Evolutionary conservation across 2,113 vertebrate species (phyloP).

Genomic region (Eulemur macaco): DNA sequence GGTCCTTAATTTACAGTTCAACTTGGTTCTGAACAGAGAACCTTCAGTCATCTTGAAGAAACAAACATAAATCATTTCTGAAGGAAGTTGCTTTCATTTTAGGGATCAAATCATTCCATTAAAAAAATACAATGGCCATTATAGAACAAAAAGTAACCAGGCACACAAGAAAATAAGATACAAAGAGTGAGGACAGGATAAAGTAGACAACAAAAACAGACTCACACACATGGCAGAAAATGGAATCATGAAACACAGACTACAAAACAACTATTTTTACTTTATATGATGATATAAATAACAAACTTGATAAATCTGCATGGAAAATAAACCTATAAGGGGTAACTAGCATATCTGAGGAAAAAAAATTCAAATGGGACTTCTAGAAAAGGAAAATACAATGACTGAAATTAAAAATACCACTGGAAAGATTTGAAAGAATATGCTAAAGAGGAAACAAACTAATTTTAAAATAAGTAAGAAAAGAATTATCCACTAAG

Average conservation of each 20-base stretch:
- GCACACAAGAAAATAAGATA: not conserved
- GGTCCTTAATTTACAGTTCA: not conserved
- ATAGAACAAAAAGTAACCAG: not conserved
- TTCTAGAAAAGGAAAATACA: not conserved
- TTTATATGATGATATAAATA: not conserved
- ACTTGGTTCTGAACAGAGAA: not conserved
- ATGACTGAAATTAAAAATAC: not conserved
- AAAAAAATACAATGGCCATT: not conserved
- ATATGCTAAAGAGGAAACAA: not conserved
- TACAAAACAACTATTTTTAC: not conserved
- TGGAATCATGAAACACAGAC: not conserved
- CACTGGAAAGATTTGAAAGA: not conserved
- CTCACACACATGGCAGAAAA: not conserved
- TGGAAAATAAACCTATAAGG: not conserved
- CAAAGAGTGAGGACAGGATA: not conserved
- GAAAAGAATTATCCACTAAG: not conserved
- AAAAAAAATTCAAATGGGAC: not conserved
- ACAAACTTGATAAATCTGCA: not conserved
- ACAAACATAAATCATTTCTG: not conserved
- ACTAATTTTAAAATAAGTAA: not conserved
- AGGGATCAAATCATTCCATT: not conserved
- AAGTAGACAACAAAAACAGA: not conserved
- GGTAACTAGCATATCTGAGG: not conserved
- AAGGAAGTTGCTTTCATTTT: not conserved
- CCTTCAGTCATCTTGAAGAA: not conserved